Base-by-base conservation (phyloP, 2,888 invertebrate genomes). In the Pyrgus malvae region DNA sequence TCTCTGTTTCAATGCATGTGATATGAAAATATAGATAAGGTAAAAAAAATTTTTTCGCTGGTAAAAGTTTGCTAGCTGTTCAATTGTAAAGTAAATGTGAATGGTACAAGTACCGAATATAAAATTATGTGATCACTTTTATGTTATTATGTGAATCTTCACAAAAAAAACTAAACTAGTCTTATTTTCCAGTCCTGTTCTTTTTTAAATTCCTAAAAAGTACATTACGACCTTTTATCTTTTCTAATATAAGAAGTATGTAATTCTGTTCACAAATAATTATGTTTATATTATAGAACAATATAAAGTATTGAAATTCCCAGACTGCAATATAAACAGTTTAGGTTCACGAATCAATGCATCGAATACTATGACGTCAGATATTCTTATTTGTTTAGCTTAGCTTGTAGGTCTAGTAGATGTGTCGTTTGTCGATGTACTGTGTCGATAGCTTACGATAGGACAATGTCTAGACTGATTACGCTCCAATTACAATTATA, bases 381-480 rank as follows among this genome's bases (percentile, higher is more conserved):
- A 44, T 42, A 25, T 42, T 25, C 41, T 51, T 42, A 25, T 42
- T 25, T 48, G 12, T 54, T 55, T 65, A 64, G 60, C 46, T 53
- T 70, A 72, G 67, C 60, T 64, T 61, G 62, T 70, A 69, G 71
- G 51, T 59, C 57, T 64, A 62, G 67, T 67, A 65, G 55, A 62
- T 66, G 64, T 70, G 68, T 64, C 60, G 64, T 60, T 58, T 56
- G 58, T 65, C 51, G 44, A 55, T 67, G 62, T 67, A 63, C 59
- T 62, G 58, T 61, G 53, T 65, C 61, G 59, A 65, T 68, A 72
- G 69, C 65, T 70, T 85, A 80, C 67, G 66, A 84, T 87, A 86
- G 82, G 79, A 80, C 71, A 75, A 83, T 77, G 78, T 83, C 78
- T 89, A 88, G 89, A 89, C 89, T 89, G 89, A 89, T 79, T 78